Evolutionary conservation across 2,797 vertebrate species (phyloP).

Genomic region (Agapornis canus): DNA sequence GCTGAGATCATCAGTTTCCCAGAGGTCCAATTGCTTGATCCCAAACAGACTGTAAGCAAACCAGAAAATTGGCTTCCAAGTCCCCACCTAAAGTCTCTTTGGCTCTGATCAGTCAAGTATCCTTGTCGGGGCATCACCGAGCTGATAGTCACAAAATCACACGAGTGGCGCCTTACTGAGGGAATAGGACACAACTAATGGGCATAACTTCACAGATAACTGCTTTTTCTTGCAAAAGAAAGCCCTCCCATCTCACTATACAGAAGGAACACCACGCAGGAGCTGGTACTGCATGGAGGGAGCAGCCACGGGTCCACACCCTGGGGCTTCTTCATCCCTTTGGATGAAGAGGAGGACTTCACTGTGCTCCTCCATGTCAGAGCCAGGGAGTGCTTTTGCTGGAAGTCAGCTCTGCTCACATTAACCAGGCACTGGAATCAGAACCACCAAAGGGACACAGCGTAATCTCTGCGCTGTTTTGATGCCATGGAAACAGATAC

Average conservation of each 20-base stretch:
- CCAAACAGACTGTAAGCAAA: background rate
- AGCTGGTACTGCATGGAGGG: rapidly evolving
- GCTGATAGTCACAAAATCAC: background rate
- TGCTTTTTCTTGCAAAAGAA: background rate
- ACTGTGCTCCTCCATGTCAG: rapidly evolving
- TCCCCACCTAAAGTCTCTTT: background rate
- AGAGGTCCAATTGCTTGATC: background rate
- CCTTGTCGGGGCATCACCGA: background rate
- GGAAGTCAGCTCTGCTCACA: background rate
- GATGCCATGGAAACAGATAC: conserved; percentile 56
- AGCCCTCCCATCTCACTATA: background rate
- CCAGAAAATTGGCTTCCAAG: background rate
- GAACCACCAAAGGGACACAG: background rate
- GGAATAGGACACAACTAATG: background rate
- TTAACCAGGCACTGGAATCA: background rate
- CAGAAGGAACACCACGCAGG: background rate
- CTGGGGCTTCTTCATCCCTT: rapidly evolving
- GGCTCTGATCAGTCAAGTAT: background rate
- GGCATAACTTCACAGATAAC: background rate
- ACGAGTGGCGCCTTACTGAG: background rate
- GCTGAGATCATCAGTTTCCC: background rate
- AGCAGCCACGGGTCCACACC: background rate
- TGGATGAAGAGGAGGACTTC: rapidly evolving
- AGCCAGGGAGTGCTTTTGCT: background rate
- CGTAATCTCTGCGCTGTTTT: background rate